Evolutionary conservation across 2,888 invertebrate species (phyloP).

Genomic region (Drosophila villosipedis): DNA sequence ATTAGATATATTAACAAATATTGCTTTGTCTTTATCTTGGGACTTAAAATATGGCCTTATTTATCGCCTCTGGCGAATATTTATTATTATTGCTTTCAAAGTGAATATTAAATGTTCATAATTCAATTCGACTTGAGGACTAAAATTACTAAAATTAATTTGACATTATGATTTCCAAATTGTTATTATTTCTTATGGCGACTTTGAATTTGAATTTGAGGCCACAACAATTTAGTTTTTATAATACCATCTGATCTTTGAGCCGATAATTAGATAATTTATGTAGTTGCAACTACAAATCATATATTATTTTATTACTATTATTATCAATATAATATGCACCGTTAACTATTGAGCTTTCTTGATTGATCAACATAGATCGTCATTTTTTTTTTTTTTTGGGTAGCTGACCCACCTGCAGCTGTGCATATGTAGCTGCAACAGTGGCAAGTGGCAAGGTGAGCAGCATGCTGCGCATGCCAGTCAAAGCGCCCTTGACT

Average conservation of each 20-base stretch:
- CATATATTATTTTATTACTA: background rate
- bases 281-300: background rate
- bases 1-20: no score
- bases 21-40: background rate
- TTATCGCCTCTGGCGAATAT: background rate
- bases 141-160: background rate
- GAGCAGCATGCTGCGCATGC: constrained; percentile 6
- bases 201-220: background rate
- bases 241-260: background rate
- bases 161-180: background rate
- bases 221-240: background rate
- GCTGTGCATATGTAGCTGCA: constrained; percentile 13
- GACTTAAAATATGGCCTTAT: background rate
- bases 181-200: background rate
- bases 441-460: constrained; percentile 45
- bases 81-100: background rate
- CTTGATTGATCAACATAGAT: constrained; percentile 13
- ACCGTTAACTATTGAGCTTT: background rate
- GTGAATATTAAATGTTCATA: background rate
- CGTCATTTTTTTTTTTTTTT: constrained; percentile 10
- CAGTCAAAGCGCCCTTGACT: constrained; percentile 36
- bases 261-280: background rate
- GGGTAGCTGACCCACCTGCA: constrained; percentile 35
- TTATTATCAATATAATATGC: background rate
- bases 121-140: background rate